A percentile compares a stretch with the other conserved stretches of the same genome.
Conservation (phyloP, 2,113 vertebrate species). For the Genyomyrus donnyi region DNA sequence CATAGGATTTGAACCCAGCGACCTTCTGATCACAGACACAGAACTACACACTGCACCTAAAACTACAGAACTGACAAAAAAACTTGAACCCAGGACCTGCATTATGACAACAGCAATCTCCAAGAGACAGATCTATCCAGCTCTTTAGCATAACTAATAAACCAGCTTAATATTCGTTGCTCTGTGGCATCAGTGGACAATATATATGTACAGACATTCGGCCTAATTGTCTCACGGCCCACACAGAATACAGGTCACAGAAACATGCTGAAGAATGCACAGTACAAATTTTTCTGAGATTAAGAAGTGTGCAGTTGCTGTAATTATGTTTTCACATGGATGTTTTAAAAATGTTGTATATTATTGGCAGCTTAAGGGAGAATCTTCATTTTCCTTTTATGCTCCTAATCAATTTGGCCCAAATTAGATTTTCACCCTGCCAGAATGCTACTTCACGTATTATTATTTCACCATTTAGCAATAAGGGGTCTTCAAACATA, state of each 20-base stretch:
- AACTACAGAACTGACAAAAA: background rate
- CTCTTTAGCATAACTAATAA: background rate
- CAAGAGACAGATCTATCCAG: background rate
- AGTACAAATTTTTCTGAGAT: background rate
- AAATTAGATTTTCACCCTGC: background rate
- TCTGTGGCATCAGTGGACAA: background rate
- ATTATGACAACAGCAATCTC: background rate
- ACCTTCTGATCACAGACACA: background rate
- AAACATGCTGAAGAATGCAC: background rate
- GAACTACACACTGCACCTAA: background rate
- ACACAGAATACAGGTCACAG: background rate
- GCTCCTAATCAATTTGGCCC: background rate
- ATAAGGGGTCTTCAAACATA: background rate
- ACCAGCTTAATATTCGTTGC: background rate
- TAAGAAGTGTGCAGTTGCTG: background rate
- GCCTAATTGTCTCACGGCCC: background rate
- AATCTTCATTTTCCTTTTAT: background rate
- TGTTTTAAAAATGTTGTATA: background rate
- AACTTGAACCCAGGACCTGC: background rate
- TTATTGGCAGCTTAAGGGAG: background rate
- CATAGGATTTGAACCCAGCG: background rate
- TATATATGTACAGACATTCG: background rate
- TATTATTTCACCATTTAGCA: background rate
- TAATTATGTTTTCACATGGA: background rate
- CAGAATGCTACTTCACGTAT: background rate